Evolutionary conservation across 2,797 vertebrate species (phyloP).

Genomic region (Hylomyscus alleni): DNA sequence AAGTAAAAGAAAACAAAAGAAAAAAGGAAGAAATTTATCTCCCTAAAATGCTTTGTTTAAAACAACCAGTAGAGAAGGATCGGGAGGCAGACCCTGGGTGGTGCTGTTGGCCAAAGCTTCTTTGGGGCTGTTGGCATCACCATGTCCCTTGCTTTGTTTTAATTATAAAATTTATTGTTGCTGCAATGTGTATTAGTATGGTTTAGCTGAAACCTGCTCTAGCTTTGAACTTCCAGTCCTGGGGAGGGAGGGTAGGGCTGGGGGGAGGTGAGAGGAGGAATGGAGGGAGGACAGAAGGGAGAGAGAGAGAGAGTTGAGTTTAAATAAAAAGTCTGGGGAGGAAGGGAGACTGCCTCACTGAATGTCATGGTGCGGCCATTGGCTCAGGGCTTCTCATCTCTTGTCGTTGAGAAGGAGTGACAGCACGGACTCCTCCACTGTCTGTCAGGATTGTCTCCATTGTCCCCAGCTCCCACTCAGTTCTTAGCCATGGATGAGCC

Average conservation of each 20-base stretch:
- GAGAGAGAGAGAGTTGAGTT: neutral
- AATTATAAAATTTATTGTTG: constrained; percentile 16
- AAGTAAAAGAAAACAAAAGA: neutral
- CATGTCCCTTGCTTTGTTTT: neutral
- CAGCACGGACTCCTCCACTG: neutral
- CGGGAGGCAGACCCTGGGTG: neutral
- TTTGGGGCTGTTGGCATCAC: neutral
- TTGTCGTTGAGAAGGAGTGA: neutral
- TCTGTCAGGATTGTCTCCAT: neutral
- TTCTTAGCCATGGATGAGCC: neutral
- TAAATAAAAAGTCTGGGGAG: neutral
- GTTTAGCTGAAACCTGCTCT: neutral
- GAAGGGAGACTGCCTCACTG: neutral
- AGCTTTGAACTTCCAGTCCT: neutral
- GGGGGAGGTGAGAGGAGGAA: neutral
- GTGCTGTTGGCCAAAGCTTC: neutral
- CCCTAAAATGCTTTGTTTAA: neutral
- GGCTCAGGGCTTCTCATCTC: rapidly evolving
- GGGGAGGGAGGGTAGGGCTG: neutral
- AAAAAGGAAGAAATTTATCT: neutral
- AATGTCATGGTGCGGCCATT: too few relatives aligned
- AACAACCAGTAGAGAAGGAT: neutral
- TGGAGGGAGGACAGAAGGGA: too few relatives aligned
- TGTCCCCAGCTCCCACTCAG: neutral
- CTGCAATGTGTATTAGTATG: neutral